Evolutionary conservation across 2,888 invertebrate species (phyloP), one percentile per base, ranked within the genome.

Genomic region (Acleris holmiana): DNA sequence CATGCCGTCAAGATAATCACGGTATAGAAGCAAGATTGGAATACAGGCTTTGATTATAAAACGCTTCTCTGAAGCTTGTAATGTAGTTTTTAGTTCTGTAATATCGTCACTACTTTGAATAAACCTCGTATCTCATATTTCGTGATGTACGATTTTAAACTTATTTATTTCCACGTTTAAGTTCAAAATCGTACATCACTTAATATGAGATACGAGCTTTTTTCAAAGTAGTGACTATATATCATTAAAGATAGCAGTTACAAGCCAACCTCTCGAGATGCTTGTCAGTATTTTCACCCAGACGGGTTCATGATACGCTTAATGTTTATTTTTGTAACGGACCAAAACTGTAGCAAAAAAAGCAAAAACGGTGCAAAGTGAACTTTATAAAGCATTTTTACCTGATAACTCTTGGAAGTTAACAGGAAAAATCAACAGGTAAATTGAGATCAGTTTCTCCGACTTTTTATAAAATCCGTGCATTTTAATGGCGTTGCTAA

Each of bases 251-350:
- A 35, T n/a, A 47, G 47, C 17, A 19, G 55, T 55, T 21, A 44
- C 44, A 8, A 15, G 29, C 49, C 21, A 23, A 29, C 29, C 29
- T 8, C 29, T 29, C 29, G 8, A 29, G 29, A 29, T 29, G 35
- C 17, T 35, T 35, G 13, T 7, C 21, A 57, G 46, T 46, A 35
- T 50, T 10, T 40, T 58, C 53, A 49, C 21, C 40, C 58, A 53
- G 53, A 54, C 53, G 53, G 41, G 58, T 64, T 64, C 63, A 64
- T 53, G 53, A 58, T 17, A 40, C 64, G 41, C 29, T 59, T 54
- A 64, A 58, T 54, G 58, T 53, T 54, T 64, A 54, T 54, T 64
- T 49, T 53, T 64, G 19, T 35, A 44, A 53, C 40, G 7, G 21
- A 58, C 23, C 29, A 50, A 50, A 56, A 46, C 41, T 41, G 23